Percentiles rank a stretch among this genome's conserved stretches.
These are phyloP conservation scores for Tromatobia lineatoria DNA, from an alignment of 2,888 invertebrate species.

Conservation along the genomic window DNA sequence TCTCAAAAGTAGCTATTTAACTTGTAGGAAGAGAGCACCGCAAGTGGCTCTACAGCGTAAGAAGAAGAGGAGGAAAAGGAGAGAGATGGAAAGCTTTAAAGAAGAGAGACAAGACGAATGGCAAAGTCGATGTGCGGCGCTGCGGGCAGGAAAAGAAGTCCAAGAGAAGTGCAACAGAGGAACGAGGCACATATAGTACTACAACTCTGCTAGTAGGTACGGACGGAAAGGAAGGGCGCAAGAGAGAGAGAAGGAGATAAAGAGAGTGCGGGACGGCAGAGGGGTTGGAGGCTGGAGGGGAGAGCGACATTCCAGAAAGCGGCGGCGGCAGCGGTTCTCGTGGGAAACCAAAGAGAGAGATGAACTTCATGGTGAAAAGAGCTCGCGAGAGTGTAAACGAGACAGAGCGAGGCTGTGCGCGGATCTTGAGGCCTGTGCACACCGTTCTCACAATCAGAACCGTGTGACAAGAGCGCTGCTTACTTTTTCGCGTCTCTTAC, in stretches of 20 bases:
- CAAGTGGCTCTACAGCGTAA: constrained; percentile 53
- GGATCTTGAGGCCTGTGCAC: constrained; percentile 46
- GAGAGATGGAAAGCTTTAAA: constrained; percentile 58
- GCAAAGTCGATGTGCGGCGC: constrained; percentile 61
- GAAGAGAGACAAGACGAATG: constrained; percentile 70
- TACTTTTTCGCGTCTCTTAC: constrained; percentile 40
- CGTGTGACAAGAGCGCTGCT: constrained; percentile 52
- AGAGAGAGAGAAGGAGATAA: constrained; percentile 65
- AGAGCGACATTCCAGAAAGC: constrained; percentile 85
- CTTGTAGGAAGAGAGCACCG: constrained; percentile 65
- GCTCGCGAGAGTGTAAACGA: constrained; percentile 65
- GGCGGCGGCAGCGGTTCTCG: constrained; percentile 83
- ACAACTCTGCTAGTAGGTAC: constrained; percentile 18
- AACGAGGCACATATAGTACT: constrained; percentile 62
- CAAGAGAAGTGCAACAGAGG: constrained; percentile 70
- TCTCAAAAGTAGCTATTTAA: background rate
- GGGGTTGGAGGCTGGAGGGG: constrained; percentile 75
- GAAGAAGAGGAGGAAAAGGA: constrained; percentile 42
- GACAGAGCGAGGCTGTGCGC: constrained; percentile 52
- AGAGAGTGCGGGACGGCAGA: constrained; percentile 67
- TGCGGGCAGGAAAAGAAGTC: constrained; percentile 58
- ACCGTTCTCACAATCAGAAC: constrained; percentile 64
- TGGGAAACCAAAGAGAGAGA: constrained; percentile 84
- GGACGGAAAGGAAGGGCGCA: constrained; percentile 52
- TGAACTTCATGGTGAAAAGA: constrained; percentile 66